Conservation (phyloP, 2,797 vertebrate genomes). For the Sebastes hopkinsi region DNA sequence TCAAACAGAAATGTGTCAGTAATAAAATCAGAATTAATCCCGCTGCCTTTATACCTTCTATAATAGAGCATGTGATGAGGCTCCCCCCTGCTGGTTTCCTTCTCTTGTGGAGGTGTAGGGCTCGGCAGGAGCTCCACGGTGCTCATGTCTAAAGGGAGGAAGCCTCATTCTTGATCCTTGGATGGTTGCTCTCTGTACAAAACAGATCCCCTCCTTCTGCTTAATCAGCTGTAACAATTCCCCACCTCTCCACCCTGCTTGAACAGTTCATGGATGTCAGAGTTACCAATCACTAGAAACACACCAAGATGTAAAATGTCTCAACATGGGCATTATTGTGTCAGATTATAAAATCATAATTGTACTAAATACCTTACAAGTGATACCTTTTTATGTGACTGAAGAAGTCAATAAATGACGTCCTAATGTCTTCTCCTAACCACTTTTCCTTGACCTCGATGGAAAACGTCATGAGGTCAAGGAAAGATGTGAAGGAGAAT, state of each 20-base stretch:
- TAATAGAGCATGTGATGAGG: constrained; percentile 36
- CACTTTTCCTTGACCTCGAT: too few species aligned
- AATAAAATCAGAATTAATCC: constrained; percentile 13
- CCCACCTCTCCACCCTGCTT: neutral
- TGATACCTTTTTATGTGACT: neutral
- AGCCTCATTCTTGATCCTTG: constrained; percentile 16
- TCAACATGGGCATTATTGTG: neutral
- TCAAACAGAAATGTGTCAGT: constrained; percentile 16
- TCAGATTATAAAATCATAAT: neutral
- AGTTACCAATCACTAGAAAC: constrained; percentile 11
- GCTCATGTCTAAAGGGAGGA: constrained; percentile 19
- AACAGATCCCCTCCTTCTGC: constrained; percentile 32
- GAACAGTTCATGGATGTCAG: constrained; percentile 4
- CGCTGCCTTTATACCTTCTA: neutral
- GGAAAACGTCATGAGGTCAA: too few species aligned
- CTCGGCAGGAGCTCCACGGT: constrained; percentile 26
- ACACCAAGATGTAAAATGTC: constrained; percentile 5
- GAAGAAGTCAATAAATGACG: neutral
- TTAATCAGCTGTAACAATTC: constrained; percentile 49
- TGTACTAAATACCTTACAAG: neutral
- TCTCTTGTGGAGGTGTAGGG: constrained; percentile 36
- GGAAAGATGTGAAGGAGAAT: too few species aligned
- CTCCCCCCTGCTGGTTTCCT: constrained; percentile 41
- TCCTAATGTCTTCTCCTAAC: too few species aligned
- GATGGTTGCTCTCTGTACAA: constrained; percentile 22